phyloP scores from a whole-genome alignment of 2,113 vertebrate species.

The Catagonus wagneri region DNA sequence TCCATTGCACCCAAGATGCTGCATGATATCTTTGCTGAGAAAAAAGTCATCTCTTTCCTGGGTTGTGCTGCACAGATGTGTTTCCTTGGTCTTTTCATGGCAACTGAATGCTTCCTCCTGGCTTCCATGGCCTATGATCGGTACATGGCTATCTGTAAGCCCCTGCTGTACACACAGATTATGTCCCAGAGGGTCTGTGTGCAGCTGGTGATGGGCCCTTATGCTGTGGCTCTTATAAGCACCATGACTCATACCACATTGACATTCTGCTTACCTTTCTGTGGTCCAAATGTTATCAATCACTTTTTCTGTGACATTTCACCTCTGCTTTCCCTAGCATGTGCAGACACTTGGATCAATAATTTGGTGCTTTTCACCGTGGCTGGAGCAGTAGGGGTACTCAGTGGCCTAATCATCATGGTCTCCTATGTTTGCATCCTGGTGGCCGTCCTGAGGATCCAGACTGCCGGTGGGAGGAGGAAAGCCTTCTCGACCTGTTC shows the following conservation, averaged over 20 bases:
- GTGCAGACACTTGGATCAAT: conserved; percentile 28
- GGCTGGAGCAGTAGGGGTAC: not conserved
- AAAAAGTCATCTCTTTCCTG: conserved; percentile 52
- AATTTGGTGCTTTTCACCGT: conserved; percentile 65
- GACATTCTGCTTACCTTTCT: conserved; percentile 67
- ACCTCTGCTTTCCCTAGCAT: conserved; percentile 70
- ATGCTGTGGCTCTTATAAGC: conserved; percentile 42
- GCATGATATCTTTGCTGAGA: conserved; percentile 58
- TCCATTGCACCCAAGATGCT: conserved; percentile 71
- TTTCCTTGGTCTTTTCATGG: conserved; percentile 65
- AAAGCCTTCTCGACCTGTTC: conserved; percentile 74
- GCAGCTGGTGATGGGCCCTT: conserved; percentile 52
- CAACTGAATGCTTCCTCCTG: conserved; percentile 72
- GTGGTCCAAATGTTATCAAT: conserved; percentile 62
- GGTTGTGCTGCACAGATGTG: conserved; percentile 70
- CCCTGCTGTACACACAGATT: conserved; percentile 52
- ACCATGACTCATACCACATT: conserved; percentile 16
- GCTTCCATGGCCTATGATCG: conserved; percentile 70
- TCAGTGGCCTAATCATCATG: conserved; percentile 64
- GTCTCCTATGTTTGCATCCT: conserved; percentile 60
- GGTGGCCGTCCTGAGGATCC: conserved; percentile 63
- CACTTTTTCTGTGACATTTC: conserved; percentile 78
- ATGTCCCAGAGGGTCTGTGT: conserved; percentile 68
- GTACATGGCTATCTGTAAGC: conserved; percentile 70
- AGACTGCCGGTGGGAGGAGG: not conserved